phyloP scores from a whole-genome alignment of 1,140 invertebrate species.

The Episyrphus balteatus region DNA sequence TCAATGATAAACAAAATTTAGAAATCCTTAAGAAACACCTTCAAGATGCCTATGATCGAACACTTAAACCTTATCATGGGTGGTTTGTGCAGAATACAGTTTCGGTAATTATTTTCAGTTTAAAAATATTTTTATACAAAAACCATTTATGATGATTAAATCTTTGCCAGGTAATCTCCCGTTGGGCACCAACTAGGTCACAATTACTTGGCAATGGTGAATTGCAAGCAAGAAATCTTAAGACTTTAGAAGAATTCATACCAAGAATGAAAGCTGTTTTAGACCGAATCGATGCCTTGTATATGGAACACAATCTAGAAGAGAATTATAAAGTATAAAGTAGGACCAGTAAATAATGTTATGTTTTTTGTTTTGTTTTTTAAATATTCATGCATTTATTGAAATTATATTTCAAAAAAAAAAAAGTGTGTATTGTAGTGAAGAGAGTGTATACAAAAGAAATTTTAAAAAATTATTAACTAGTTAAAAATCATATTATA shows the following conservation, averaged over 20 bases:
- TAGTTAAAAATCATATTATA: too few relatives aligned
- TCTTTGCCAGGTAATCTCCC: constrained; percentile 24
- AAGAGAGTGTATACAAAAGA: neutral
- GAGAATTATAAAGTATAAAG: constrained; percentile 19
- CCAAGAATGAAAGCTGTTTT: constrained; percentile 24
- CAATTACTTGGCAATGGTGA: constrained; percentile 24
- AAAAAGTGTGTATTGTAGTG: too few relatives aligned
- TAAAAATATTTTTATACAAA: neutral
- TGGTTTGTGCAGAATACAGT: constrained; percentile 35
- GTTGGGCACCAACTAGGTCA: constrained; percentile 27
- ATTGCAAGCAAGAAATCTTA: constrained; percentile 24
- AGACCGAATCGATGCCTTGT: constrained; percentile 20
- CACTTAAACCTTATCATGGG: constrained; percentile 33
- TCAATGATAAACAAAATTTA: constrained; percentile 19
- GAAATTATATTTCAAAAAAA: neutral
- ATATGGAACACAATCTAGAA: constrained; percentile 24
- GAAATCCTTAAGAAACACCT: constrained; percentile 26
- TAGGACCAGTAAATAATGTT: neutral
- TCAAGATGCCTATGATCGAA: constrained; percentile 30
- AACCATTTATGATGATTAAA: neutral
- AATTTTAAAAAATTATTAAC: too few relatives aligned
- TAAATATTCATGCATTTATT: neutral
- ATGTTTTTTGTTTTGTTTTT: neutral
- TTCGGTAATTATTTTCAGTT: constrained; percentile 16
- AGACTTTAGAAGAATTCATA: constrained; percentile 20